Percentiles rank a stretch among this genome's conserved stretches.
Evolutionary conservation across 1,140 invertebrate species (phyloP).

Genomic region (Drosophila bifasciata): DNA sequence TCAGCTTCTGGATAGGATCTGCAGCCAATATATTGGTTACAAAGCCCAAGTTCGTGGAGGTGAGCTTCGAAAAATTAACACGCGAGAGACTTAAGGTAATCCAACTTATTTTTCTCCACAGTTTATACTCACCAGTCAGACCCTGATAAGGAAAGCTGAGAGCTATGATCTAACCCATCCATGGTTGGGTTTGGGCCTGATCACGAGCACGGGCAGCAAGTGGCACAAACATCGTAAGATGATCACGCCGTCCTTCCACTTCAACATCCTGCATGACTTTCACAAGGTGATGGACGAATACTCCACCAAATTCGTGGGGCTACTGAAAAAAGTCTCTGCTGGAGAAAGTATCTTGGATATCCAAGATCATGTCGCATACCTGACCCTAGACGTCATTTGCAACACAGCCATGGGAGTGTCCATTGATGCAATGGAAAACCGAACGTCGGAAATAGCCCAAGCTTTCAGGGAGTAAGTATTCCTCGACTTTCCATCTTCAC

Average conservation of each 20-base stretch:
- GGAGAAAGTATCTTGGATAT: slow-evolving; percentile 68
- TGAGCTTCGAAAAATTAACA: slow-evolving; percentile 12
- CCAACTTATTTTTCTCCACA: background rate
- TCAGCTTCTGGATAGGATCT: slow-evolving; percentile 65
- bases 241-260: slow-evolving; percentile 93
- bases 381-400: slow-evolving; percentile 76
- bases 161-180: slow-evolving; percentile 83
- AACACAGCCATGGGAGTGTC: slow-evolving; percentile 78
- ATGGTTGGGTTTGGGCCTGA: slow-evolving; percentile 84
- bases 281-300: slow-evolving; percentile 89
- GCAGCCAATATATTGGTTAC: slow-evolving; percentile 60
- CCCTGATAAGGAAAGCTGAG: slow-evolving; percentile 62
- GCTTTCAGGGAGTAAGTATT: slow-evolving; percentile 70
- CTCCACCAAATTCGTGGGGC: slow-evolving; percentile 86
- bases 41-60: slow-evolving; percentile 73
- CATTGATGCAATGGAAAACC: slow-evolving; percentile 76
- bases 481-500: background rate
- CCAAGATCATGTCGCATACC: slow-evolving; percentile 64
- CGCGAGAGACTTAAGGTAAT: too few relatives aligned
- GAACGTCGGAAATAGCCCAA: slow-evolving; percentile 53
- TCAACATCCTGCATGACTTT: slow-evolving; percentile 91
- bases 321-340: slow-evolving; percentile 62
- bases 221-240: slow-evolving; percentile 80
- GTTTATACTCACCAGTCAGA: slow-evolving; percentile 68
- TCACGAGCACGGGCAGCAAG: slow-evolving; percentile 74